Conservation (phyloP, 1,140 invertebrate species). For the Drosophila lowei region DNA sequence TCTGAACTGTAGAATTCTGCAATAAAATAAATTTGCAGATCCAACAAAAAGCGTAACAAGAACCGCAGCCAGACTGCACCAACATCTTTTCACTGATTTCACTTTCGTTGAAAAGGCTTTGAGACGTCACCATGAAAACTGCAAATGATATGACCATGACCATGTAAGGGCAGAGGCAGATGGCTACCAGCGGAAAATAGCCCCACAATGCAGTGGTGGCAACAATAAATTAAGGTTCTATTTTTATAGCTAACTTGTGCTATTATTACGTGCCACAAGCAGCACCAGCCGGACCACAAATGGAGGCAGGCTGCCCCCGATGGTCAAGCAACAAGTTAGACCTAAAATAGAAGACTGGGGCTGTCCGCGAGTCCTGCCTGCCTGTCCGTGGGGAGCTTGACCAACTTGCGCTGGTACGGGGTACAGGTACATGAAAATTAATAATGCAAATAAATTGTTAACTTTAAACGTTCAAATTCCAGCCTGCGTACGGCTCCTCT, state of each 20-base stretch:
- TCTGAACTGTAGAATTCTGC: no score
- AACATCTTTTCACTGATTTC: conserved; percentile 20
- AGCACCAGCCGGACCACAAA: conserved; percentile 2
- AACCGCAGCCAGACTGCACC: no score
- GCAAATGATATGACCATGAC: conserved; percentile 76
- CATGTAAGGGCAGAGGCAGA: conserved; percentile 61
- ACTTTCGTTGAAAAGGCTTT: conserved; percentile 56
- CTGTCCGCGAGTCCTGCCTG: conserved; percentile 43
- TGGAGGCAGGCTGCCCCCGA: conserved; percentile 11
- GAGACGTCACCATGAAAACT: conserved; percentile 60
- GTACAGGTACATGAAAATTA: conserved; percentile 68
- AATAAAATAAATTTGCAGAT: no score
- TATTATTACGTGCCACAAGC: conserved; percentile 41
- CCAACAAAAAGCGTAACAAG: no score
- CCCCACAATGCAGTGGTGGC: conserved; percentile 35
- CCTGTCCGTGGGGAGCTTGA: conserved; percentile 39
- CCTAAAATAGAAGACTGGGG: conserved; percentile 72
- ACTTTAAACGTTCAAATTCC: conserved; percentile 76
- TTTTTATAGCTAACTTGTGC: conserved; percentile 77
- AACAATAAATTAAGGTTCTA: conserved; percentile 80
- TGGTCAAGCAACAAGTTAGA: conserved; percentile 67
- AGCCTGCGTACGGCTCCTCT: conserved; percentile 28
- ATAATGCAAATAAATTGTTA: conserved; percentile 82
- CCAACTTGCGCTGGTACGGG: conserved; percentile 43
- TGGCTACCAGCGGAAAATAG: conserved; percentile 1